These are phyloP conservation scores for Diorhabda elongata DNA, from an alignment of 1,140 invertebrate genomes.

Conservation along the genomic window DNA sequence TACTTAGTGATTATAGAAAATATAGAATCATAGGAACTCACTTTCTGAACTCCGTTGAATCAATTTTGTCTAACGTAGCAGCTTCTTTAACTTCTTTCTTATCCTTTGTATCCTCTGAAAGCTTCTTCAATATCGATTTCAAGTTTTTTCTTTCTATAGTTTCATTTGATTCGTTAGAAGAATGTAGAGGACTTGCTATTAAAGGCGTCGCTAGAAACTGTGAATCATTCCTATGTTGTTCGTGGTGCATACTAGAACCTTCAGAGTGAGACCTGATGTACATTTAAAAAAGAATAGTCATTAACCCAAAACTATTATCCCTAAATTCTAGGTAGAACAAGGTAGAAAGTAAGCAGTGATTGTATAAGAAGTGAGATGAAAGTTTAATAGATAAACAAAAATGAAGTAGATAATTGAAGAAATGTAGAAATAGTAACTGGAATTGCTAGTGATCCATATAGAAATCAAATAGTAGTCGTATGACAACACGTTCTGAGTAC, in stretches of 20 bases:
- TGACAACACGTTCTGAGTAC: no score
- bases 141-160: constrained; percentile 74
- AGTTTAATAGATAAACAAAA: no score
- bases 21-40: constrained; percentile 4
- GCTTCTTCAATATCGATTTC: constrained; percentile 80
- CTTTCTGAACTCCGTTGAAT: constrained; percentile 57
- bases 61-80: constrained; percentile 46
- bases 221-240: constrained; percentile 32
- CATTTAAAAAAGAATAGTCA: no score
- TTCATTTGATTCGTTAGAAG: constrained; percentile 72
- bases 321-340: no score
- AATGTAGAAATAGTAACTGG: no score
- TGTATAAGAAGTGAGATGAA: no score
- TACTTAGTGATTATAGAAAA: neutral
- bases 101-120: constrained; percentile 61
- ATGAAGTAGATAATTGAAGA: no score
- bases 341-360: no score
- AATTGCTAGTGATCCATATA: no score
- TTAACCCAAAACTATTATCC: no score
- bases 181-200: constrained; percentile 42
- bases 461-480: no score
- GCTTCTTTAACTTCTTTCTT: constrained; percentile 42
- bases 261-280: constrained; percentile 47
- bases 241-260: constrained; percentile 54
- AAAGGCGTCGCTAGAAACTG: constrained; percentile 30